Base-by-base conservation (phyloP, 2,888 invertebrate genomes). In the Eupithecia vulgata region DNA sequence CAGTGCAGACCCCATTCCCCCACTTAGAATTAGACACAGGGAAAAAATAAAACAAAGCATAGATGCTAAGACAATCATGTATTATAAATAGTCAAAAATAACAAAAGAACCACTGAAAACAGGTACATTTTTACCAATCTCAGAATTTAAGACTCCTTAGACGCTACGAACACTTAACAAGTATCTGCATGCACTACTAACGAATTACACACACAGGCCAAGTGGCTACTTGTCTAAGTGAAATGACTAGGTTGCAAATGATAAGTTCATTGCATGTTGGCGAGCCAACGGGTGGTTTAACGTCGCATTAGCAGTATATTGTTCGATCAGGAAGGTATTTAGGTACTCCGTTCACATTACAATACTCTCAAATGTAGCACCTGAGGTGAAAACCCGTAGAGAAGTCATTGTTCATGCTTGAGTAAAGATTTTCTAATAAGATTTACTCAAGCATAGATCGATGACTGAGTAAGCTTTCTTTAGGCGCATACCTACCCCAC, bases 71-170 rank as follows among this genome's bases (percentile, higher is more conserved):
- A 94, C 93, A 93, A 94, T 94, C 90, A 93, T 94, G 91, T 94
- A 93, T 93, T 94, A 94, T 93, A 94, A 94, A 94, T 94, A 94
- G 93, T 94, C 93, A 94, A 94, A 94, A 93, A 92, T 91, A 93
- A 94, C 93, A 93, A 94, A 94, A 93, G 92, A 92, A 93, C 91
- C 91, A 91, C 88, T 92, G 92, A 93, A 93, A 93, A 94, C 93
- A 94, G 93, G 94, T 94, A 94, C 94, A 91, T 72, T 90, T 88
- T 93, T 90, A 91, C 90, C 93, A 92, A 93, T 93, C 92, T 93
- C 92, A 88, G 89, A 92, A 90, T 93, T 93, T 89, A 90, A 91
- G 87, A 91, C 88, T 90, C 88, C 90, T 93, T 93, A 94, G 91
- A 92, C 88, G 87, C 93, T 94, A 94, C 91, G 88, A 92, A 93